Evolutionary conservation across 2,113 vertebrate genomes (phyloP).

Genomic region (Seriola aureovittata): DNA sequence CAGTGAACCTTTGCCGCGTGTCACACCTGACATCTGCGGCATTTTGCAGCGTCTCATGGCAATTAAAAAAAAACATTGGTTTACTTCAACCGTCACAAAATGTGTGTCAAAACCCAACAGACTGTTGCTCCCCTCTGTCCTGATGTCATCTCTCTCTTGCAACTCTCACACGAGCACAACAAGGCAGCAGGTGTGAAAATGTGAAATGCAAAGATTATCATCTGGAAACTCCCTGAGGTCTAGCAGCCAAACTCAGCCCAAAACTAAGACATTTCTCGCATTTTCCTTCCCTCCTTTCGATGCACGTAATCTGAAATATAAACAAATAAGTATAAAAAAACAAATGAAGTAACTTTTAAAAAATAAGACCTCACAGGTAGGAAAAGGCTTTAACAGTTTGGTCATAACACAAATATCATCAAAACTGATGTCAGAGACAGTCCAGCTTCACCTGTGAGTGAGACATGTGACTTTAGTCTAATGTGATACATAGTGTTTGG

Average conservation of each 20-base stretch:
- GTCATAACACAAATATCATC: not conserved
- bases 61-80: not conserved
- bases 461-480: not conserved
- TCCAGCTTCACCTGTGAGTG: not conserved
- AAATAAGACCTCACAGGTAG: not conserved
- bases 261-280: conserved; percentile 1
- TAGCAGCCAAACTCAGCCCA: not conserved
- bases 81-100: not conserved
- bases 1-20: not conserved
- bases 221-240: not conserved
- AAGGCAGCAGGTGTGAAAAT: conserved; percentile 6
- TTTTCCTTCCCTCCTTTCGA: not conserved
- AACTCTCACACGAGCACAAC: not conserved
- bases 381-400: not conserved
- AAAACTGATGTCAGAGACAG: not conserved
- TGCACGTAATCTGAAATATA: not conserved
- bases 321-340: not conserved
- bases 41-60: not conserved
- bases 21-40: not conserved
- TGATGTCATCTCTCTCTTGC: not conserved
- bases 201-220: not conserved
- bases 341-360: not conserved
- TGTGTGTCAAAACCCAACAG: too few species aligned
- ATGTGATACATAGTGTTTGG: not conserved
- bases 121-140: not conserved